A percentile compares a stretch with the other conserved stretches of the same genome.
These are phyloP conservation scores for Minunthozetes semirufus DNA, from an alignment of 2,888 invertebrate species.

Conservation along the genomic window DNA sequence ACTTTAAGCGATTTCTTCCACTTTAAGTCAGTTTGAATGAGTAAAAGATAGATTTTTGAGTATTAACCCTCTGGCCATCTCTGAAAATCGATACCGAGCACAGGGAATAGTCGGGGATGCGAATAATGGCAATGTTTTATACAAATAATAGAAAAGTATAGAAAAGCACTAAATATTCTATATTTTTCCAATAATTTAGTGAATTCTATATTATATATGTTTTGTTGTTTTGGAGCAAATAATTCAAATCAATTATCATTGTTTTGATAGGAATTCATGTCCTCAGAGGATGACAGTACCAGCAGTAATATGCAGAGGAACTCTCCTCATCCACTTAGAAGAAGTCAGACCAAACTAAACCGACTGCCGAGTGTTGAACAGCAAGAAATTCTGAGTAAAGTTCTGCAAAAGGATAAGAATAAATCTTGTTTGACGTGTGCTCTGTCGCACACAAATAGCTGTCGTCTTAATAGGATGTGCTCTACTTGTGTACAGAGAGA, in stretches of 20 bases:
- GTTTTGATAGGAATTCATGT: slow-evolving; percentile 15
- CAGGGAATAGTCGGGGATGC: too few species aligned
- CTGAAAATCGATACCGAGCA: too few species aligned
- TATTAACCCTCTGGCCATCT: too few species aligned
- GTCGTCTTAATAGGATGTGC: slow-evolving; percentile 15
- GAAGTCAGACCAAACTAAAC: slow-evolving; percentile 22
- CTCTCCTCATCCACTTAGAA: slow-evolving; percentile 39
- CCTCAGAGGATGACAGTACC: slow-evolving; percentile 20
- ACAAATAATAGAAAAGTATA: too few species aligned
- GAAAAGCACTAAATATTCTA: too few species aligned
- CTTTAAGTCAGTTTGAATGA: too few species aligned
- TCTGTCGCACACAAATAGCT: background rate
- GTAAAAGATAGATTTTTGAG: too few species aligned
- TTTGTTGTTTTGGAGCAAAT: background rate
- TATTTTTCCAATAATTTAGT: background rate
- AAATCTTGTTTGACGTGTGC: slow-evolving; percentile 16
- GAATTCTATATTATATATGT: background rate
- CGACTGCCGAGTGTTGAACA: slow-evolving; percentile 35
- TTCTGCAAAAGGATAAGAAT: slow-evolving; percentile 17
- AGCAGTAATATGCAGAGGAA: slow-evolving; percentile 33
- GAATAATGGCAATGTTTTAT: too few species aligned
- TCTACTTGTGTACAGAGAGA: slow-evolving; percentile 30
- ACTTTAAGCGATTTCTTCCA: too few species aligned
- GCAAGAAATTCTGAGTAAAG: slow-evolving; percentile 34
- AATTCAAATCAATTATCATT: background rate